Evolutionary conservation across 2,888 invertebrate species (phyloP).

Genomic region (Auanema sp.): DNA sequence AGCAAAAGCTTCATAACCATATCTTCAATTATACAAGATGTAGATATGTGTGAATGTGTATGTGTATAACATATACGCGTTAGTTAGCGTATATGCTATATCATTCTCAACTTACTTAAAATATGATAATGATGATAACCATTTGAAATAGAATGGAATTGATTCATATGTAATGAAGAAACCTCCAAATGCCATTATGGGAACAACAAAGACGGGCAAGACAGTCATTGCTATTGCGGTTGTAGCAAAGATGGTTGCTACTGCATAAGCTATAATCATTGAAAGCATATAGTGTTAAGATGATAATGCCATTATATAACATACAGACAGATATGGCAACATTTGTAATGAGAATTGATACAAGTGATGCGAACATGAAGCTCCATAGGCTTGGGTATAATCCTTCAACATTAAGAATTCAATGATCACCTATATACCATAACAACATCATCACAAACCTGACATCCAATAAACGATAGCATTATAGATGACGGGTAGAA

Average conservation of each 20-base stretch:
- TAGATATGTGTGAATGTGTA: conserved; percentile 1
- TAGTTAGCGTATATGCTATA: too few species aligned
- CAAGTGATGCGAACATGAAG: conserved; percentile 72
- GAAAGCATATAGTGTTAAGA: conserved; percentile 3
- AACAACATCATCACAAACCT: conserved; percentile 67
- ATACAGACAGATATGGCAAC: conserved; percentile 53
- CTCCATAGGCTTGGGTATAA: conserved; percentile 46
- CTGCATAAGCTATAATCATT: conserved; percentile 77
- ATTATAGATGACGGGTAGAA: conserved; percentile 81
- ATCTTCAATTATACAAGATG: conserved; percentile 25
- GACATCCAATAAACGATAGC: conserved; percentile 85
- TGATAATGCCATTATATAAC: conserved; percentile 9
- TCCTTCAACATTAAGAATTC: conserved; percentile 50
- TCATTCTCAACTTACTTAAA: conserved; percentile 36
- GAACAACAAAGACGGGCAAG: conserved; percentile 87
- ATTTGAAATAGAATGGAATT: conserved; percentile 47
- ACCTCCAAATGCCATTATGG: conserved; percentile 90
- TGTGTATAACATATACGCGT: background rate
- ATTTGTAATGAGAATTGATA: conserved; percentile 46
- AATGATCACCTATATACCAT: background rate
- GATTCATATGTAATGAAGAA: conserved; percentile 84
- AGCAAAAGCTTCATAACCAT: conserved; percentile 50
- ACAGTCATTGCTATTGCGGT: conserved; percentile 86
- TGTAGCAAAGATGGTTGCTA: conserved; percentile 82
- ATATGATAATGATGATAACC: conserved; percentile 45